Evolutionary conservation across 1,140 invertebrate genomes (phyloP).

Genomic region (Dysdera silvatica): DNA sequence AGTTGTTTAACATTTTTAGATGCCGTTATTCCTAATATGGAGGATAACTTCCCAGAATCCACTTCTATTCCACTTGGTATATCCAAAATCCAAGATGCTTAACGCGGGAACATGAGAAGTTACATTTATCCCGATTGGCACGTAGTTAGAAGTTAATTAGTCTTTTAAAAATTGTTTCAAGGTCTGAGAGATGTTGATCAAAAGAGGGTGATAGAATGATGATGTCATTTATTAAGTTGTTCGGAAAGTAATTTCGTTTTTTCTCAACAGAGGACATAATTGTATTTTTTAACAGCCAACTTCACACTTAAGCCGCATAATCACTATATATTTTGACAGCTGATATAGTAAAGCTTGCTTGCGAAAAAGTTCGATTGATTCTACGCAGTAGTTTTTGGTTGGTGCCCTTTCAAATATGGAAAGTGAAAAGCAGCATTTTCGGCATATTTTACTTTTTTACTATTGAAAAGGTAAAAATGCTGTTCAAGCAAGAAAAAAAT

Average conservation of each 20-base stretch:
- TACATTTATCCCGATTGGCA: no score
- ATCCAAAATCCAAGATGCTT: no score
- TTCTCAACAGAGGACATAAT: not conserved
- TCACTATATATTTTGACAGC: not conserved
- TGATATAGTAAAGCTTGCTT: not conserved
- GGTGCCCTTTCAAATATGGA: not conserved
- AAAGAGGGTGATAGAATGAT: no score
- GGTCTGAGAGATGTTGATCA: no score
- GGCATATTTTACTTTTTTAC: not conserved
- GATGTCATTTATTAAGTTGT: no score
- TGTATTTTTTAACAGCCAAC: not conserved
- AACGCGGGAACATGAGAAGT: no score
- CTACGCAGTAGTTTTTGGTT: not conserved
- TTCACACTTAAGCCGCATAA: not conserved
- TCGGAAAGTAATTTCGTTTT: no score
- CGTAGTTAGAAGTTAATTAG: no score
- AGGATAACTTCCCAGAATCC: no score
- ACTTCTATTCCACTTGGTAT: no score
- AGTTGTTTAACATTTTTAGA: constrained; percentile 8
- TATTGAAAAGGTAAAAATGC: not conserved
- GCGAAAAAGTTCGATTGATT: not conserved
- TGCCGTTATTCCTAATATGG: no score
- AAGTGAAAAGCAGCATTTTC: not conserved
- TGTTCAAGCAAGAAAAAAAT: not conserved
- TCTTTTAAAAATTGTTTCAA: no score